Conservation (phyloP, 2,888 invertebrate species). For the Chrysolina americana region DNA sequence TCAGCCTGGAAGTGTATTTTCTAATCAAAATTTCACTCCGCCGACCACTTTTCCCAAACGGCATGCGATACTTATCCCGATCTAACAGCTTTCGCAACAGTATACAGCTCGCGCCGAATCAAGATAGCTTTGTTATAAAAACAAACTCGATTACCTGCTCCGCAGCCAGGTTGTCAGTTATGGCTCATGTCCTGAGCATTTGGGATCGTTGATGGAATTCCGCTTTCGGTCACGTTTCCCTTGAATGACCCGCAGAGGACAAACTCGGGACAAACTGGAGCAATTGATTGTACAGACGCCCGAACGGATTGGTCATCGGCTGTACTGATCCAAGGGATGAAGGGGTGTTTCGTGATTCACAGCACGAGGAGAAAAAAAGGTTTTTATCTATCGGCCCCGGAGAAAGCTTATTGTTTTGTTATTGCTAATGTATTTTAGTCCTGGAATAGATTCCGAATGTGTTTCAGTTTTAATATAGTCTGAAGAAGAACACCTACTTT, state of each 20-base stretch:
- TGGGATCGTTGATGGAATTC: constrained; percentile 41
- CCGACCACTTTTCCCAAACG: not conserved
- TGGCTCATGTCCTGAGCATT: constrained; percentile 21
- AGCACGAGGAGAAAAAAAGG: constrained; percentile 2
- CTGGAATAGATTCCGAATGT: no score
- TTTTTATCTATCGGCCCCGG: not conserved
- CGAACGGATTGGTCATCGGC: constrained; percentile 10
- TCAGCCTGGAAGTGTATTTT: not conserved
- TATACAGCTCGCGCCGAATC: constrained; percentile 36
- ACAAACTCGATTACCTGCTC: constrained; percentile 35
- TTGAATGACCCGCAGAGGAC: constrained; percentile 57
- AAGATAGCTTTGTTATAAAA: constrained; percentile 42
- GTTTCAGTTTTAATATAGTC: no score
- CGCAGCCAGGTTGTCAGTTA: constrained; percentile 30
- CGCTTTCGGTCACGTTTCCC: constrained; percentile 55
- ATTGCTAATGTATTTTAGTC: not conserved
- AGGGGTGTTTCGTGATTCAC: constrained; percentile 19
- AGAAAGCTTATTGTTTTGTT: not conserved
- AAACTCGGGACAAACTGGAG: constrained; percentile 53
- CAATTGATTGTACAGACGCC: constrained; percentile 54
- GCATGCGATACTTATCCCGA: not conserved
- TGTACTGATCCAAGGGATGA: constrained; percentile 16
- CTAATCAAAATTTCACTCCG: not conserved
- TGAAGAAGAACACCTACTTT: no score
- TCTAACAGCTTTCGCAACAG: not conserved